These are phyloP conservation scores for Cacatua alba DNA, from an alignment of 2,113 vertebrate genomes.

Conservation along the genomic window DNA sequence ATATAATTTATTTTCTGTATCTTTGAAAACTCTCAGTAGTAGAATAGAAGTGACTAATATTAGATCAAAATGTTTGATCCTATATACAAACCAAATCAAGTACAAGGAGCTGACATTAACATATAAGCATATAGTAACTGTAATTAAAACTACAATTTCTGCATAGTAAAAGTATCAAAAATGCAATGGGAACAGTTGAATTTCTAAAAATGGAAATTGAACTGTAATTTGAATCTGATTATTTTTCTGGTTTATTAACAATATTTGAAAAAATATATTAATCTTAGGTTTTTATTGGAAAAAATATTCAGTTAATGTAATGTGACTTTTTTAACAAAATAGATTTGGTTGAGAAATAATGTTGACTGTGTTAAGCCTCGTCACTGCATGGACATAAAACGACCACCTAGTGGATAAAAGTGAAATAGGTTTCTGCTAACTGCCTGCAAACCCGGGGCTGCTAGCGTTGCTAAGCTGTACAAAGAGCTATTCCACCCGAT, in stretches of 20 bases:
- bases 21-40: background rate
- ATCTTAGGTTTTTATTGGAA: background rate
- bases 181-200: background rate
- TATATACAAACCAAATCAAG: background rate
- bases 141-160: background rate
- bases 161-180: background rate
- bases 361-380: background rate
- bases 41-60: background rate
- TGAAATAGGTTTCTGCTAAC: slow-evolving; percentile 27
- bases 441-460: background rate
- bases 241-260: background rate
- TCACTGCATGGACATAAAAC: background rate
- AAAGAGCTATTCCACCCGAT: background rate
- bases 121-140: background rate
- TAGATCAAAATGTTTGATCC: background rate
- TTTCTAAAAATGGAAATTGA: background rate
- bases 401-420: background rate
- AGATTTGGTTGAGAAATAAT: background rate
- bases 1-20: background rate
- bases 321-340: background rate
- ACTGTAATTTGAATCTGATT: background rate
- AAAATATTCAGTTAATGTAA: background rate
- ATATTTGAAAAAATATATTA: background rate
- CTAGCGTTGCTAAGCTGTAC: background rate
- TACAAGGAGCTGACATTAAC: background rate